Evolutionary conservation across 2,888 invertebrate genomes (phyloP).

Genomic region (Epistrophella euchroma): DNA sequence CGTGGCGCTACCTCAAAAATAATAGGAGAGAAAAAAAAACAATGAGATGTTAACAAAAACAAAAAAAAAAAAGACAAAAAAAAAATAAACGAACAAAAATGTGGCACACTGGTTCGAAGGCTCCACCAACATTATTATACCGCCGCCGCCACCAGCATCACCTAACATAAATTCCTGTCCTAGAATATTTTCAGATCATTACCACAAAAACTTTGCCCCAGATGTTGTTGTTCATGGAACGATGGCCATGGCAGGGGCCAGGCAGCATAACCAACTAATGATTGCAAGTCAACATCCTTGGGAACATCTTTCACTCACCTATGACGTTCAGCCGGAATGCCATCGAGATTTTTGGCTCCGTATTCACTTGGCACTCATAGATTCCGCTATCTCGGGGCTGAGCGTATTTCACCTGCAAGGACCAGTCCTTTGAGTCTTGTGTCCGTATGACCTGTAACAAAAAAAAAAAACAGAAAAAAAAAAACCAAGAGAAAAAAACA

Average conservation of each 20-base stretch:
- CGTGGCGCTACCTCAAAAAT: slow-evolving; percentile 29
- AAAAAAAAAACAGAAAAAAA: slow-evolving; percentile 4
- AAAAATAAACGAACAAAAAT: slow-evolving; percentile 14
- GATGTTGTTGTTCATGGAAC: slow-evolving; percentile 53
- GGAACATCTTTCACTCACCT: slow-evolving; percentile 85
- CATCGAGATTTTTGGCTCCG: slow-evolving; percentile 94
- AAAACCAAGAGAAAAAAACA: neutral
- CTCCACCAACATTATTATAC: slow-evolving; percentile 42
- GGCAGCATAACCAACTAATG: slow-evolving; percentile 54
- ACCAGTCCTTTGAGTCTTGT: slow-evolving; percentile 95
- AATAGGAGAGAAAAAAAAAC: slow-evolving; percentile 20
- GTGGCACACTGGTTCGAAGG: slow-evolving; percentile 42
- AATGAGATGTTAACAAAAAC: no score
- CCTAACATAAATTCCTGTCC: slow-evolving; percentile 70
- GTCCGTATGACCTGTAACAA: slow-evolving; percentile 81
- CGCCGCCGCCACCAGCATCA: slow-evolving; percentile 34
- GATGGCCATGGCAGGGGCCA: neutral
- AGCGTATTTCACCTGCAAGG: slow-evolving; percentile 93
- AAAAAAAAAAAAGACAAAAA: slow-evolving; percentile 24
- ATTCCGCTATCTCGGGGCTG: slow-evolving; percentile 92
- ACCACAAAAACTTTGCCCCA: slow-evolving; percentile 66
- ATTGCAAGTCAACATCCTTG: slow-evolving; percentile 69
- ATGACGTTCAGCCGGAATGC: slow-evolving; percentile 93
- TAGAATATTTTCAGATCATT: slow-evolving; percentile 74
- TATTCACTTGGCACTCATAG: slow-evolving; percentile 87